Evolutionary conservation across 2,888 invertebrate genomes (phyloP).

Genomic region (Dusona sp.): DNA sequence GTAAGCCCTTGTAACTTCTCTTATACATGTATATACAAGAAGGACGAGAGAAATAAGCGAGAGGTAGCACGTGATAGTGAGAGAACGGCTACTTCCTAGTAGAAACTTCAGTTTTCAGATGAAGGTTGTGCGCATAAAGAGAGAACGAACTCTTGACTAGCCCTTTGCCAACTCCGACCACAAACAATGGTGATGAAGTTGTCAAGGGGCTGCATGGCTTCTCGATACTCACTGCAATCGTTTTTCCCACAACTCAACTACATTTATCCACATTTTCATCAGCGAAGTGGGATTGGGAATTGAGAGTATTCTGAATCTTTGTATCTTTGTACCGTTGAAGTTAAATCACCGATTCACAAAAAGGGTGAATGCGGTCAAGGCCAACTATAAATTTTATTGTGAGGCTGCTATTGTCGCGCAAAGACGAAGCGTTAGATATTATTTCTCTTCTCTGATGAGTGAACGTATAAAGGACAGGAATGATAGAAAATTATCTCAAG

Average conservation of each 20-base stretch:
- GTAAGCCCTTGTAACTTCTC: slow-evolving; percentile 26
- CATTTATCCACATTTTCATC: neutral
- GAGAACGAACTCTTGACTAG: neutral
- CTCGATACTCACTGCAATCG: neutral
- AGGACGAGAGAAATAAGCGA: neutral
- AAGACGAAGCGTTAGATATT: slow-evolving; percentile 65
- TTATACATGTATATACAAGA: neutral
- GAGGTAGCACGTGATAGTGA: neutral
- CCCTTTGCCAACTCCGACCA: neutral
- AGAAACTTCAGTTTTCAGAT: neutral
- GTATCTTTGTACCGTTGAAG: neutral
- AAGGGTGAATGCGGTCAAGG: neutral
- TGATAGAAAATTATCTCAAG: slow-evolving; percentile 65
- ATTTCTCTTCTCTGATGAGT: slow-evolving; percentile 49
- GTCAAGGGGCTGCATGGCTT: neutral
- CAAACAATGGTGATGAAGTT: neutral
- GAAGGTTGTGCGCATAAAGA: neutral
- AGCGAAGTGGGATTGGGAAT: neutral
- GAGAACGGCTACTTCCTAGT: neutral
- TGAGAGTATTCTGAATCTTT: neutral
- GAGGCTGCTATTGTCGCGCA: slow-evolving; percentile 52
- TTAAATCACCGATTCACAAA: neutral
- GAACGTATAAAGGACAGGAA: neutral
- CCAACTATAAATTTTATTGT: slow-evolving; percentile 27
- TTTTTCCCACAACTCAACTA: neutral